Conservation (phyloP, 2,888 invertebrate species). For the Coleophora deauratella region DNA sequence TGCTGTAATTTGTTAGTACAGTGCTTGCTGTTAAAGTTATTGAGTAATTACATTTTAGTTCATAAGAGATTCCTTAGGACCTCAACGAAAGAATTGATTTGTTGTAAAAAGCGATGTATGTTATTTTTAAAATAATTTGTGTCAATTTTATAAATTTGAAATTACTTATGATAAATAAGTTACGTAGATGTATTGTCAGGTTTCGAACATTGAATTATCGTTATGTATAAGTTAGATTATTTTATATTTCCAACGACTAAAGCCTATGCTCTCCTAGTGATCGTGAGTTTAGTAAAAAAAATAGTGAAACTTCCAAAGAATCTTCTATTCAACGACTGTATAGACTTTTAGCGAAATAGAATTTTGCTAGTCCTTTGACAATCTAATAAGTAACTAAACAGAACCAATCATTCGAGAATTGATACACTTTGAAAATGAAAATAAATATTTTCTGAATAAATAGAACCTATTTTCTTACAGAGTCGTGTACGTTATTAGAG, state of each 20-base stretch:
- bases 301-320: slow-evolving; percentile 30
- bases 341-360: slow-evolving; percentile 54
- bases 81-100: slow-evolving; percentile 52
- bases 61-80: slow-evolving; percentile 38
- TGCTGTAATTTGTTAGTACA: slow-evolving; percentile 51
- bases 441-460: slow-evolving; percentile 64
- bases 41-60: slow-evolving; percentile 34
- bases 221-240: slow-evolving; percentile 22
- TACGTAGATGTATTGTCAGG: slow-evolving; percentile 26
- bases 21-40: slow-evolving; percentile 65
- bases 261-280: slow-evolving; percentile 34
- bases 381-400: slow-evolving; percentile 39
- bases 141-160: neutral
- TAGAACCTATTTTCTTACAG: slow-evolving; percentile 69
- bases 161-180: neutral
- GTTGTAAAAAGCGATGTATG: slow-evolving; percentile 24
- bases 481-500: slow-evolving; percentile 54
- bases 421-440: slow-evolving; percentile 48
- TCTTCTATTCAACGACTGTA: slow-evolving; percentile 55
- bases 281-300: slow-evolving; percentile 15
- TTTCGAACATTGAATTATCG: slow-evolving; percentile 60
- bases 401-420: slow-evolving; percentile 59
- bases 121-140: slow-evolving; percentile 8
- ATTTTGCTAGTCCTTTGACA: slow-evolving; percentile 50
- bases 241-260: slow-evolving; percentile 37